Base-by-base conservation (phyloP, 64 coral and sea anemone genomes). In the Trachythela sp. region DNA sequence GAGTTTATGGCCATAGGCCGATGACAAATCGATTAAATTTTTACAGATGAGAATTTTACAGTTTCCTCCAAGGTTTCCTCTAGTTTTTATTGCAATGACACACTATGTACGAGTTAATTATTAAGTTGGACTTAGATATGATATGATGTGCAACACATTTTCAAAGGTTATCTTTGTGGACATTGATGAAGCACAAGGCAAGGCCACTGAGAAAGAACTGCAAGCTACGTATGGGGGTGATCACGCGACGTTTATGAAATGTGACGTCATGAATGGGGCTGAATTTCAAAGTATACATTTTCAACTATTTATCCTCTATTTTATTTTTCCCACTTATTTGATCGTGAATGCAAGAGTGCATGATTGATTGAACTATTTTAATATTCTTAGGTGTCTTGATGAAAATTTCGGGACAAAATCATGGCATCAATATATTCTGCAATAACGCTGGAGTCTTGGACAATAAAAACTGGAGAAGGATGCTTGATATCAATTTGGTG, bases 371-470 rank as follows among this genome's bases (percentile, higher is more conserved):
- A 72, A 31, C 26, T 22, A 31, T 26, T 27, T 72, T 1, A 27
- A 72, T 72, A 22, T 77, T 1, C 37, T 80, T 30, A 80, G 75
- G 30, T 80, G 33, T 36, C 15, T 35, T 80, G 75, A 80, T 4
- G 30, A 80, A 39, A 37, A 39, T 13, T 6, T 37, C 75, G 9
- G 33, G 6, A 17, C 31, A 80, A 80, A 80, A 80, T 39, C 13
- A 80, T 35, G 75, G 75, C 8, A 80, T 80, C 30, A 30, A 80
- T 80, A 30, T 80, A 80, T 80, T 80, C 7, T 80, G 75, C 37
- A 80, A 80, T 39, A 80, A 80, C 37, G 75, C 75, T 80, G 75
- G 75, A 13, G 38, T 80, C 6, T 35, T 80, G 75, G 75, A 80
- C 37, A 80, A 80, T 39, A 18, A 35, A 22, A 2, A 35, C 8